Base-by-base conservation (phyloP, 2,113 vertebrate genomes). In the Pao palembangensis region DNA sequence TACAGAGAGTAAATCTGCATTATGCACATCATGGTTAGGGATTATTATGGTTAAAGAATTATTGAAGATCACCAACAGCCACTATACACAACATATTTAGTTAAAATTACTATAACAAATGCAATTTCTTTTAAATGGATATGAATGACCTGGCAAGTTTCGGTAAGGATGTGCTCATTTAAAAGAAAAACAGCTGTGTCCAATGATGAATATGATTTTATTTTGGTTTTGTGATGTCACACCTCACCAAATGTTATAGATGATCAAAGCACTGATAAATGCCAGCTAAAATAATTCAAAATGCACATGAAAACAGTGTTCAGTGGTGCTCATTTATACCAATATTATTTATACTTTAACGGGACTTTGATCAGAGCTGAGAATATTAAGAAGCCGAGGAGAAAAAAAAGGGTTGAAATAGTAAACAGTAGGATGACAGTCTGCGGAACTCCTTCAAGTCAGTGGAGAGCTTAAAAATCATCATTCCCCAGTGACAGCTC, bases 401-500 rank as follows among this genome's bases (percentile, higher is more conserved):
- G 20, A 71, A 48, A 43, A 44, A 44, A 18, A 7, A 55, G 34
- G 53, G 38, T 15, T 71, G 54, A 67, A 76, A 69, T 55, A 66
- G n/a, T 5, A 54, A 50, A 18, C 55, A 61, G 73, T 19, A 72
- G 64, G 38, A 53, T 44, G 54, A 34, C 51, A 60, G 58, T 67
- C 57, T 38, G 31, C 77, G 49, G 34, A 51, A 48, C 64, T 55
- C 18, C 67, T 58, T 79, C 46, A 58, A 70, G 61, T 64, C 73
- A 69, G 51, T 23, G 34, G 19, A 64, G 68, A 69, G 68, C 67
- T 70, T 76, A 66, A 73, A 68, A 7, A 7, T 68, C 69, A 60
- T 70, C 61, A 47, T 62, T 70, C 59, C 15, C 52, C 48, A 66
- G 51, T 68, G 76, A 83, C 77, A 73, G 64, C 61, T 80, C 51